Percentiles rank a stretch among this genome's conserved stretches.
Evolutionary conservation across 92 coral and sea anemone species (phyloP).

Genomic region (Heliopora coerulea): DNA sequence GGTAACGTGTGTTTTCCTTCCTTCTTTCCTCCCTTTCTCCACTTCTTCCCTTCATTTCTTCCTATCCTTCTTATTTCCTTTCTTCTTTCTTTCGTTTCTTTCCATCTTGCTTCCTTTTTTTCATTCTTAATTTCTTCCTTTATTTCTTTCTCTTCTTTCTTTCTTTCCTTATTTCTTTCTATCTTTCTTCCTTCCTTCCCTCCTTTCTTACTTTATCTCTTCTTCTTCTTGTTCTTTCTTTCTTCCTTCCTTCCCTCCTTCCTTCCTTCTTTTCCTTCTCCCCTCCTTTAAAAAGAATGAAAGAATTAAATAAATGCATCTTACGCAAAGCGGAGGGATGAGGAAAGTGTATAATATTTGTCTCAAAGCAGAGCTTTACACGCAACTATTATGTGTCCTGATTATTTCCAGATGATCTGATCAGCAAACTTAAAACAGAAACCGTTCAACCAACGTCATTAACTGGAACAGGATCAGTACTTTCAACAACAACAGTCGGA

Average conservation of each 20-base stretch:
- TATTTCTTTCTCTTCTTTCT: neutral
- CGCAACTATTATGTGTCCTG: neutral
- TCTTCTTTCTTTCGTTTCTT: neutral
- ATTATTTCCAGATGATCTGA: neutral
- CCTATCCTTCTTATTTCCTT: neutral
- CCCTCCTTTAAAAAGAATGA: too few relatives aligned
- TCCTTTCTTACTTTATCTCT: neutral
- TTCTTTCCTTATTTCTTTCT: neutral
- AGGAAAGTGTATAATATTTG: too few relatives aligned
- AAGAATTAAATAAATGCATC: neutral
- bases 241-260: slow-evolving; percentile 1
- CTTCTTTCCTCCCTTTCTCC: neutral
- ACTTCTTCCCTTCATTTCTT: slow-evolving; percentile 2
- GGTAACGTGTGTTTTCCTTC: neutral
- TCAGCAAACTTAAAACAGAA: too few relatives aligned
- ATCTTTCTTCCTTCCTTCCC: neutral
- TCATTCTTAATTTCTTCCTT: neutral
- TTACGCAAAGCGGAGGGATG: too few relatives aligned
- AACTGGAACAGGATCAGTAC: too few relatives aligned
- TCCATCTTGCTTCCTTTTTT: neutral
- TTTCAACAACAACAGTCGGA: neutral
- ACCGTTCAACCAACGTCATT: too few relatives aligned
- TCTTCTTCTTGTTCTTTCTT: neutral
- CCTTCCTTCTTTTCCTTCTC: neutral
- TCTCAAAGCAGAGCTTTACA: too few relatives aligned